Evolutionary conservation across 2,113 vertebrate species (phyloP).

Genomic region (Thunnus maccoyii): DNA sequence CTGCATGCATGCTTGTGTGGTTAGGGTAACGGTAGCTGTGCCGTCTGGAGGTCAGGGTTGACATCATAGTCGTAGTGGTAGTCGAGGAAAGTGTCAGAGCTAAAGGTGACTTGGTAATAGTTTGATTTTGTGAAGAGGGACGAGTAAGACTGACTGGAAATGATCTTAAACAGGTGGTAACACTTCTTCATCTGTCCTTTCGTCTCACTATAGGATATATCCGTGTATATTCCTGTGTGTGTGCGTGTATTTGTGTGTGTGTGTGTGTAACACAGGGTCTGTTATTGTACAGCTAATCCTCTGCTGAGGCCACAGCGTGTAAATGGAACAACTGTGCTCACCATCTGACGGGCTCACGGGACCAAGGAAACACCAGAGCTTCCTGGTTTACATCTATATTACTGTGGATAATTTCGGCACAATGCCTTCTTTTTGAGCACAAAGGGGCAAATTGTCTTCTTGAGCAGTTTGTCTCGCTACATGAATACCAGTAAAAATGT

Average conservation of each 20-base stretch:
- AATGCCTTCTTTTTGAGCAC: constrained; percentile 25
- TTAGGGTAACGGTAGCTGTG: neutral
- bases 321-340: constrained; percentile 68
- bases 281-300: constrained; percentile 70
- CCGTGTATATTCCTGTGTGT: constrained; percentile 10
- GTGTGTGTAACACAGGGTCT: constrained; percentile 35
- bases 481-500: neutral
- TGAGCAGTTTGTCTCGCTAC: neutral
- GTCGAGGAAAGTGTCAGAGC: neutral
- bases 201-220: constrained; percentile 40
- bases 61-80: neutral
- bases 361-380: constrained; percentile 26
- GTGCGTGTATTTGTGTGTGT: neutral
- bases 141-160: constrained; percentile 11
- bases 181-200: constrained; percentile 47
- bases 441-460: neutral
- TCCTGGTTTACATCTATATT: constrained; percentile 39
- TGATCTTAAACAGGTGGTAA: constrained; percentile 62
- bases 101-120: constrained; percentile 22
- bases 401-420: neutral
- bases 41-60: constrained; percentile 31
- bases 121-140: constrained; percentile 8
- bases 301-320: constrained; percentile 43
- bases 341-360: constrained; percentile 37
- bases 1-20: neutral